Evolutionary conservation across 2,113 vertebrate species (phyloP).

Genomic region (Peromyscus maniculatus): DNA sequence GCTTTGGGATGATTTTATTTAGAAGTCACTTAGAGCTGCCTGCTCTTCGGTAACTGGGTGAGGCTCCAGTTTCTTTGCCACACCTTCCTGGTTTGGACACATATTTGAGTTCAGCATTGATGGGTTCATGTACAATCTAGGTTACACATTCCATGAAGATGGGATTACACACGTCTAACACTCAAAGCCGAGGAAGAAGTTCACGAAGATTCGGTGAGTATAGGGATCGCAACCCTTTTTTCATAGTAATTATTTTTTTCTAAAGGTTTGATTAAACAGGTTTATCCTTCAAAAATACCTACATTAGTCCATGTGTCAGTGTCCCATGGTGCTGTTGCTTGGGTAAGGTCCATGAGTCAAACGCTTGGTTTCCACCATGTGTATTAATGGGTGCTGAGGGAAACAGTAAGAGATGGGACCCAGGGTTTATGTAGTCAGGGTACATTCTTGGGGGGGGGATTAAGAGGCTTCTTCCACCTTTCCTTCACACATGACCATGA

Average conservation of each 20-base stretch:
- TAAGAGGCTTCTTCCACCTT: no score
- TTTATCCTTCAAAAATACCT: neutral
- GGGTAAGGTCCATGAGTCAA: neutral
- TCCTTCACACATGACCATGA: neutral
- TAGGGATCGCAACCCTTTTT: neutral
- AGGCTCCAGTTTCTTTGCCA: neutral
- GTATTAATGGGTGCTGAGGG: neutral
- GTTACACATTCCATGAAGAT: neutral
- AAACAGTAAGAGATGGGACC: neutral
- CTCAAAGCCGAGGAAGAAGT: neutral
- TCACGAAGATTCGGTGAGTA: neutral
- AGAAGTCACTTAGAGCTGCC: neutral
- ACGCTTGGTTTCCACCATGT: neutral
- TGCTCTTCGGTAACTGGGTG: neutral
- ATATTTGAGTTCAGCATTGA: neutral
- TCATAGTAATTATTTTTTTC: constrained; percentile 1
- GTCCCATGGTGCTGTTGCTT: neutral
- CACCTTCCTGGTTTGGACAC: neutral
- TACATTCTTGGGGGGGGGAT: no score
- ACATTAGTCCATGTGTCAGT: neutral
- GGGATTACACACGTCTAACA: neutral
- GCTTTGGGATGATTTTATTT: neutral
- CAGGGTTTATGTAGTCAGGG: neutral
- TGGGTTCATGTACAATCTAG: neutral
- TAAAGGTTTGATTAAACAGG: neutral